Conservation (phyloP, 2,797 vertebrate species). For the Betta splendens region DNA sequence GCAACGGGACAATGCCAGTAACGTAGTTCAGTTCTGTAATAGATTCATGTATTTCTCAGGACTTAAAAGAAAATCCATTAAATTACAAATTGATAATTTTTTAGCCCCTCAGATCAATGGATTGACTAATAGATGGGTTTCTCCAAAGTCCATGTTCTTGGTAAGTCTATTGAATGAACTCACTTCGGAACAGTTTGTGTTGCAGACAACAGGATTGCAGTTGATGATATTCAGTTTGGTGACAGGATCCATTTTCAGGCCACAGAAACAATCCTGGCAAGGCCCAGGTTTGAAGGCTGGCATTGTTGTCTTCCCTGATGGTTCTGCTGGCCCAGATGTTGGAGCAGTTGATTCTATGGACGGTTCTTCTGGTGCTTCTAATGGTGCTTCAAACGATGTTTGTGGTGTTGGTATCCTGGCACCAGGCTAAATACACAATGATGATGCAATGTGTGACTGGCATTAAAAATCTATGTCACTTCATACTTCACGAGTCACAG, state of each 20-base stretch:
- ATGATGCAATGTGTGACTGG: too few species aligned
- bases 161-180: constrained; percentile 29
- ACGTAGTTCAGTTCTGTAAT: background rate
- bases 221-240: constrained; percentile 76
- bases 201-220: constrained; percentile 80
- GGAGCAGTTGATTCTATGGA: background rate
- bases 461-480: too few species aligned
- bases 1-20: background rate
- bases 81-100: too few species aligned
- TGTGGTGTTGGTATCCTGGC: constrained; percentile 72
- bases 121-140: too few species aligned
- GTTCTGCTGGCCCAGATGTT: background rate
- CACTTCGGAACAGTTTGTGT: constrained; percentile 78
- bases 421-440: constrained; percentile 80
- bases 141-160: background rate
- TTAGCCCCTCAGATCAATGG: background rate
- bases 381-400: constrained; percentile 11
- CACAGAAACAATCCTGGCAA: constrained; percentile 86
- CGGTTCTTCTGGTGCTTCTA: background rate
- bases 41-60: too few species aligned
- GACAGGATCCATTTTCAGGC: constrained; percentile 44
- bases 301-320: background rate
- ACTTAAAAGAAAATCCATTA: too few species aligned
- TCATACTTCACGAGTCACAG: too few species aligned
- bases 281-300: background rate